A percentile compares a stretch with the other conserved stretches of the same genome.
These are phyloP conservation scores for Gambusia yucatana DNA, from an alignment of 2,797 vertebrate species.

Conservation along the genomic window DNA sequence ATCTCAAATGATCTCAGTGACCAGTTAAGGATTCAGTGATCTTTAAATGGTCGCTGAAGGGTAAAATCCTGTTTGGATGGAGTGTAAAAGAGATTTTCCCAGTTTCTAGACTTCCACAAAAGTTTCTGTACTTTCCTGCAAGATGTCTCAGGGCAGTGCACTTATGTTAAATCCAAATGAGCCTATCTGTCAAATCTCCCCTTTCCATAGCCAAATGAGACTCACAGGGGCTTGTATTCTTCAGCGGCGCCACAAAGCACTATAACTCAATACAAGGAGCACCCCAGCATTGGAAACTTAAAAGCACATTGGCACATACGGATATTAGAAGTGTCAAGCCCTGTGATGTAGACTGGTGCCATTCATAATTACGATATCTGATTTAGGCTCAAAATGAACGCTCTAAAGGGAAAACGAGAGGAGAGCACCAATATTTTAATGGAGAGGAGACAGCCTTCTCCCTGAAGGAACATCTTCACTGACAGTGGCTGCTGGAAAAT, in stretches of 20 bases:
- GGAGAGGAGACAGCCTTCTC: conserved; percentile 81
- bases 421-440: conserved; percentile 82
- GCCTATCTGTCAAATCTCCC: conserved; percentile 66
- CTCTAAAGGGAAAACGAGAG: conserved; percentile 59
- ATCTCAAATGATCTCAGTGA: no score
- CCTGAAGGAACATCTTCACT: conserved; percentile 84
- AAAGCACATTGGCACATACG: conserved; percentile 77
- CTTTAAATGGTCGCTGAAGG: not conserved
- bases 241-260: conserved; percentile 44
- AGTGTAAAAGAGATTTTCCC: conserved; percentile 25
- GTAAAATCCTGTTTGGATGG: not conserved
- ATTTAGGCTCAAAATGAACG: conserved; percentile 69
- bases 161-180: conserved; percentile 69
- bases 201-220: conserved; percentile 72
- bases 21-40: not conserved
- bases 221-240: conserved; percentile 64
- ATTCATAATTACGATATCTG: conserved; percentile 84
- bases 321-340: conserved; percentile 82
- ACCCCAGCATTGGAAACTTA: conserved; percentile 75
- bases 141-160: conserved; percentile 56
- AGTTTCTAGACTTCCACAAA: conserved; percentile 29
- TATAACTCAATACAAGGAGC: conserved; percentile 75
- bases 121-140: conserved; percentile 55
- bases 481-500: conserved; percentile 84
- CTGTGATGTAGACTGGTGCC: conserved; percentile 78